phyloP scores from a whole-genome alignment of 2,113 vertebrate species.

The Danionella cerebrum region DNA sequence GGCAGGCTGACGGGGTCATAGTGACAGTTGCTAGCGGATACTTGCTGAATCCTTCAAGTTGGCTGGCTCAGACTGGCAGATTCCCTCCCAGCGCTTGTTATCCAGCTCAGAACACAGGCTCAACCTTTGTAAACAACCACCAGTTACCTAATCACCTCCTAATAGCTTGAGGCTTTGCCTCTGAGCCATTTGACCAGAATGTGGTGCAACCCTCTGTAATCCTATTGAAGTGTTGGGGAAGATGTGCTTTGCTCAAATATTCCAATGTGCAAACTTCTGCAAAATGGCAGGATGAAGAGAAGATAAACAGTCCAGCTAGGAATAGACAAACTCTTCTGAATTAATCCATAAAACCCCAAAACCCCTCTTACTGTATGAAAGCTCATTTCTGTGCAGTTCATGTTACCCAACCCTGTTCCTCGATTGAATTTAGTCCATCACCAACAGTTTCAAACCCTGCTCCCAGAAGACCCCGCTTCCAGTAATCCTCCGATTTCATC shows the following conservation, averaged over 20 bases:
- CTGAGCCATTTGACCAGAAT: constrained; percentile 28
- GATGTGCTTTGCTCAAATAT: not conserved
- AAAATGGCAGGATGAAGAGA: constrained; percentile 6
- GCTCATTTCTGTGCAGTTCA: constrained; percentile 16
- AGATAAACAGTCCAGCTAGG: not conserved
- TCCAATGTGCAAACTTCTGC: constrained; percentile 21
- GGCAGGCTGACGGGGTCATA: constrained; percentile 41
- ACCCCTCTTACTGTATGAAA: constrained; percentile 1
- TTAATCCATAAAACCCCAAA: constrained; percentile 19
- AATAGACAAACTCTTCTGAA: not conserved
- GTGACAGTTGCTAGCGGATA: constrained; percentile 40
- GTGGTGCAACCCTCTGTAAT: constrained; percentile 20
- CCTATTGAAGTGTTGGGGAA: constrained; percentile 22
- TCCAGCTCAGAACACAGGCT: constrained; percentile 20
- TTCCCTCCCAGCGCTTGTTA: constrained; percentile 20
- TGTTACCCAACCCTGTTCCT: constrained; percentile 20
- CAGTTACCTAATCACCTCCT: constrained; percentile 41
- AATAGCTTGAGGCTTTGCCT: constrained; percentile 33
- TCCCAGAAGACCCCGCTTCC: constrained; percentile 13
- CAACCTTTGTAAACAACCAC: constrained; percentile 32
- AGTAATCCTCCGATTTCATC: constrained; percentile 20
- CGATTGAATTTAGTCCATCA: constrained; percentile 22
- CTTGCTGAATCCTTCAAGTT: constrained; percentile 40
- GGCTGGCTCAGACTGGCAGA: constrained; percentile 34
- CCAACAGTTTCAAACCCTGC: constrained; percentile 9